A percentile compares a stretch with the other conserved stretches of the same genome.
These are phyloP conservation scores for Rhabdomys dilectus DNA, from an alignment of 2,113 vertebrate genomes.

Conservation along the genomic window DNA sequence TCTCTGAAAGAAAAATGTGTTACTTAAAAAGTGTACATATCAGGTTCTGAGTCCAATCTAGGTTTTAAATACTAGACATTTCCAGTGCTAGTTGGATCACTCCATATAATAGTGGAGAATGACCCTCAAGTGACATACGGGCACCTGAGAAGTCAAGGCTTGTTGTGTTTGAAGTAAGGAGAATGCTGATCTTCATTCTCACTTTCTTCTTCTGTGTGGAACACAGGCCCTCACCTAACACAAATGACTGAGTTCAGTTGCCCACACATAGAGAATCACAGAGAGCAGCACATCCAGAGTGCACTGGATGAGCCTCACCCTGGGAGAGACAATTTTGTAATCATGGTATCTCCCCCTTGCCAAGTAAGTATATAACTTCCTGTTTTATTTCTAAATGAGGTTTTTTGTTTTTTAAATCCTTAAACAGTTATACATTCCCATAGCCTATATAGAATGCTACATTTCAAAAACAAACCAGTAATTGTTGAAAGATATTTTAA, in stretches of 20 bases:
- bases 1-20: neutral
- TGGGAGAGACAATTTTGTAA: neutral
- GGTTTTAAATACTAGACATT: neutral
- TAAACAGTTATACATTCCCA: neutral
- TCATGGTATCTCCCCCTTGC: neutral
- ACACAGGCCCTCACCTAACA: neutral
- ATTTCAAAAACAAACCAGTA: conserved; percentile 11
- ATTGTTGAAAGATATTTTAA: conserved; percentile 16
- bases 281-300: neutral
- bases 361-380: neutral
- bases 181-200: neutral
- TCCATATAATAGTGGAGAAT: neutral
- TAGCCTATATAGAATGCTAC: neutral
- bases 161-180: neutral
- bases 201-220: neutral
- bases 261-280: neutral
- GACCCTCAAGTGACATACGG: neutral
- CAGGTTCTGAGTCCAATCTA: conserved; percentile 15
- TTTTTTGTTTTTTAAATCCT: neutral
- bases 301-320: neutral
- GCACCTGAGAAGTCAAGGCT: neutral
- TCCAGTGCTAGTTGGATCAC: neutral
- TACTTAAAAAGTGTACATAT: neutral
- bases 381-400: conserved; percentile 16
- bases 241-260: neutral